These are phyloP conservation scores for Volucella zonaria DNA, from an alignment of 2,888 invertebrate species.

Conservation along the genomic window DNA sequence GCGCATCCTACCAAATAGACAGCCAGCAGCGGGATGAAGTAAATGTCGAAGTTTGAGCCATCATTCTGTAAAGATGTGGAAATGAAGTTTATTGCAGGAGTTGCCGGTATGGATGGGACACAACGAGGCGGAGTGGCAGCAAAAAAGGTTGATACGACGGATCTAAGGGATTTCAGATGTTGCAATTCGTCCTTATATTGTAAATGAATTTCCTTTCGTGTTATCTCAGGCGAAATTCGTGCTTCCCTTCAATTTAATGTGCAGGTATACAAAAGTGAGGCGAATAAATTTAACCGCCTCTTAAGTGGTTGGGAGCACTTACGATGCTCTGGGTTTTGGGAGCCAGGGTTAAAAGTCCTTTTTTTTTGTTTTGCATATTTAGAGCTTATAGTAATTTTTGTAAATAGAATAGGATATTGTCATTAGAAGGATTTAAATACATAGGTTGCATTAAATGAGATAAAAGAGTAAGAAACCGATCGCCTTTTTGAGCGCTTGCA, in stretches of 20 bases:
- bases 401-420: constrained; percentile 43
- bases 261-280: constrained; percentile 71
- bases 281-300: constrained; percentile 68
- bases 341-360: not conserved
- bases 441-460: too few species aligned
- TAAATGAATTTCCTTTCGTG: constrained; percentile 76
- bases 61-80: constrained; percentile 70
- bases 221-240: constrained; percentile 75
- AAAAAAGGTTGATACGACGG: not conserved
- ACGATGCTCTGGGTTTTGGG: not conserved
- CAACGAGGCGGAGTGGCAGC: not conserved
- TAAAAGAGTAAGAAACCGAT: too few species aligned
- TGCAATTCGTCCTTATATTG: constrained; percentile 74
- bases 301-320: constrained; percentile 69
- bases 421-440: constrained; percentile 38
- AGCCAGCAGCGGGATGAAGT: not conserved
- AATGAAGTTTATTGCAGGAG: constrained; percentile 71
- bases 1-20: constrained; percentile 5
- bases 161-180: constrained; percentile 64
- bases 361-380: constrained; percentile 33
- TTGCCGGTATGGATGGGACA: constrained; percentile 22
- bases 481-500: too few species aligned
- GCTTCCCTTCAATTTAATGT: constrained; percentile 70
- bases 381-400: constrained; percentile 34
- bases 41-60: constrained; percentile 61